A percentile compares a stretch with the other conserved stretches of the same genome.
phyloP scores from a whole-genome alignment of 2,113 vertebrate species.

The Calyptomena viridis region DNA sequence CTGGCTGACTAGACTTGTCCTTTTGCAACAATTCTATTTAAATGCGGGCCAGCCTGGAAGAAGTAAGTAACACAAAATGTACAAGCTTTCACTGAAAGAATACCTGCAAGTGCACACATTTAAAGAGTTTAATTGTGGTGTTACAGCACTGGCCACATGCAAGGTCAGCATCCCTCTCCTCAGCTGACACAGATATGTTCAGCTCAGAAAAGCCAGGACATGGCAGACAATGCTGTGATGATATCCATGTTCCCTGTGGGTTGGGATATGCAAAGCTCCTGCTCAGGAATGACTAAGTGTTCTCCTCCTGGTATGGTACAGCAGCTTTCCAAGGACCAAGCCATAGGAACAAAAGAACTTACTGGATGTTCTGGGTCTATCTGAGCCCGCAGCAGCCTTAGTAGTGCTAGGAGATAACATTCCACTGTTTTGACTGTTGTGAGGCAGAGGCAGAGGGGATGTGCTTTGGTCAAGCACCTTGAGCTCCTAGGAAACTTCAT shows the following conservation, averaged over 20 bases:
- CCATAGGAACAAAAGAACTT: not conserved
- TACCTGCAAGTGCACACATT: not conserved
- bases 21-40: not conserved
- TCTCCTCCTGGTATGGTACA: not conserved
- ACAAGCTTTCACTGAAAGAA: not conserved
- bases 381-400: too few relatives aligned
- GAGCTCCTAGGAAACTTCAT: not conserved
- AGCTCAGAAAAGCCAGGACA: not conserved
- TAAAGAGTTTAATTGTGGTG: not conserved
- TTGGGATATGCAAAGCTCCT: not conserved
- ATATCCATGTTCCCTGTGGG: not conserved
- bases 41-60: not conserved
- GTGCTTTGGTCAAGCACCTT: too few relatives aligned
- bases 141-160: not conserved
- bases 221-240: not conserved
- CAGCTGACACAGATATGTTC: not conserved
- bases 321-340: not conserved
- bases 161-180: not conserved
- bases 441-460: too few relatives aligned
- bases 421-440: too few relatives aligned
- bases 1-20: not conserved
- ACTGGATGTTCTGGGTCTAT: too few relatives aligned
- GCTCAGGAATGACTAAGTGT: not conserved
- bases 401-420: too few relatives aligned
- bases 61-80: not conserved